Percentiles rank a stretch among this genome's conserved stretches.
Conservation (phyloP, 2,113 vertebrate genomes). For the Orycteropus afer region DNA sequence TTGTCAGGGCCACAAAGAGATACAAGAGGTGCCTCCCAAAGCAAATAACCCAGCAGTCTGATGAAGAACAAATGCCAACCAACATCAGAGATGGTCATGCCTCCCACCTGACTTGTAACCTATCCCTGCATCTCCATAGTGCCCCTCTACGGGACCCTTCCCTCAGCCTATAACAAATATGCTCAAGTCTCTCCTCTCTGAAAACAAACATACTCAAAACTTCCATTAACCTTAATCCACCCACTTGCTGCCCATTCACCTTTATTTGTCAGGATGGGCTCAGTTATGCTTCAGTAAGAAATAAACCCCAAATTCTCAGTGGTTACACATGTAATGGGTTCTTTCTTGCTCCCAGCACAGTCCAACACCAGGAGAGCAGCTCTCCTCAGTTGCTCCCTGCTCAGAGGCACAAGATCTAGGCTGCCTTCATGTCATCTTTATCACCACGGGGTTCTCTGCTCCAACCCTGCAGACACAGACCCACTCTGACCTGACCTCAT, state of each 20-base stretch:
- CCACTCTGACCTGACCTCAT: not conserved
- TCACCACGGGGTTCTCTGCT: not conserved
- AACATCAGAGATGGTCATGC: not conserved
- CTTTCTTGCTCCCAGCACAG: not conserved
- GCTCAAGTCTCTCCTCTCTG: not conserved
- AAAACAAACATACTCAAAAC: not conserved
- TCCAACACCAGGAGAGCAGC: not conserved
- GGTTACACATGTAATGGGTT: not conserved
- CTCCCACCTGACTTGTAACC: not conserved
- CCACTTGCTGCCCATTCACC: not conserved
- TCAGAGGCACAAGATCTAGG: fast-evolving
- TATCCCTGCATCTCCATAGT: not conserved
- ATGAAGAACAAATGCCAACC: not conserved
- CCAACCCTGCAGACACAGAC: not conserved
- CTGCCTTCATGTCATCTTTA: not conserved
- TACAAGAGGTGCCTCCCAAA: not conserved
- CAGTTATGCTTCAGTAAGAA: not conserved
- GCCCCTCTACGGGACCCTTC: not conserved
- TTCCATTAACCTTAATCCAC: not conserved
- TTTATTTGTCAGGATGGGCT: not conserved
- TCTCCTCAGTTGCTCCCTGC: no score
- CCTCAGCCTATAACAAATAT: fast-evolving
- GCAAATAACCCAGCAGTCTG: not conserved
- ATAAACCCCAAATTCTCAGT: not conserved
- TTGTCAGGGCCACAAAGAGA: not conserved